phyloP scores from a whole-genome alignment of 2,113 vertebrate species.

The Camelus dromedarius region DNA sequence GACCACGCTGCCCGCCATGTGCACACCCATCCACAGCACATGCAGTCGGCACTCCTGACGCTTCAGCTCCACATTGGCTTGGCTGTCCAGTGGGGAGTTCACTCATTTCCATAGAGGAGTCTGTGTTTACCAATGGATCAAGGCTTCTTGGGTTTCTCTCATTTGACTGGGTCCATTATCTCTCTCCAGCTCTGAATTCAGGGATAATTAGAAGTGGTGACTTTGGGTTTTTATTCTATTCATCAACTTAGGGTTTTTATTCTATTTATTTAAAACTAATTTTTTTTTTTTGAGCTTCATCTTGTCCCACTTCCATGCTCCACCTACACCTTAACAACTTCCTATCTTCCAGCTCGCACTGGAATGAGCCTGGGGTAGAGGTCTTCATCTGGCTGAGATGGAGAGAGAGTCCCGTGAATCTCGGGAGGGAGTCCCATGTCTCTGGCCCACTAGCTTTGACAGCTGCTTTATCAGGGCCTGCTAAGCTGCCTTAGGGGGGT shows the following conservation, averaged over 20 bases:
- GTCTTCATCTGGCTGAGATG: not conserved
- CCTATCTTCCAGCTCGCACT: not conserved
- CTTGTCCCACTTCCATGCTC: not conserved
- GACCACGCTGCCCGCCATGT: no score
- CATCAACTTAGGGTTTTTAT: not conserved
- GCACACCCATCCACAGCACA: no score
- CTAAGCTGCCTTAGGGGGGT: no score
- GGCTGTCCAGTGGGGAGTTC: not conserved
- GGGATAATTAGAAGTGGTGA: not conserved
- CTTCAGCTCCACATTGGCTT: not conserved
- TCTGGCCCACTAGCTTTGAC: not conserved
- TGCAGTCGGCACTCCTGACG: rapidly evolving
- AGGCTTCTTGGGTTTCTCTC: not conserved
- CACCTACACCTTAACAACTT: not conserved
- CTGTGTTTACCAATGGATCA: not conserved
- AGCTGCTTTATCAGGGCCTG: not conserved
- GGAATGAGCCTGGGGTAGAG: not conserved
- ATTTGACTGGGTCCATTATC: not conserved
- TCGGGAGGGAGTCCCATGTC: not conserved
- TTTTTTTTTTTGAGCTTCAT: not conserved
- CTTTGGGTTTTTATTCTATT: slow-evolving; percentile 10
- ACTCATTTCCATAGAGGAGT: not conserved
- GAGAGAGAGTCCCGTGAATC: not conserved
- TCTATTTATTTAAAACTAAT: not conserved
- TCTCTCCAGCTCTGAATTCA: not conserved